Conservation (phyloP, 2,888 invertebrate genomes). For the Acrobasis repandana region DNA sequence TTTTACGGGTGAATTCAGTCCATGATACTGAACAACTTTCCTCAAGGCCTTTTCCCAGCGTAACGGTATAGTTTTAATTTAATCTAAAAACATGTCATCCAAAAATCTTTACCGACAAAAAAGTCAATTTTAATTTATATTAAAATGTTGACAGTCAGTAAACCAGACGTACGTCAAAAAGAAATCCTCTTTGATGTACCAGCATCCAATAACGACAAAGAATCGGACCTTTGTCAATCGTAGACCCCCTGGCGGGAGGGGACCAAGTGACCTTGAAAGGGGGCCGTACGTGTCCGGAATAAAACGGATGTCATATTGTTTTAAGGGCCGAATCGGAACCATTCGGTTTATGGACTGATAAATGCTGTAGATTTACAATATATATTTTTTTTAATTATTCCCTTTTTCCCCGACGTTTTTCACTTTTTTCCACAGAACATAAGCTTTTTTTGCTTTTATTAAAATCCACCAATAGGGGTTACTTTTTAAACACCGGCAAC, state of each 20-base stretch:
- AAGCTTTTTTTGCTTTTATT: too few species aligned
- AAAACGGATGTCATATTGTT: neutral
- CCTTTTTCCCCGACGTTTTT: neutral
- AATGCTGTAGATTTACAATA: neutral
- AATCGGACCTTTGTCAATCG: constrained; percentile 1
- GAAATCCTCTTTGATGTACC: neutral
- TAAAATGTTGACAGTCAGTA: neutral
- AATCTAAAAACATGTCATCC: too few species aligned
- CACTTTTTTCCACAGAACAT: too few species aligned
- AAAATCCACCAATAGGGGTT: too few species aligned
- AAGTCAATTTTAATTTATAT: neutral
- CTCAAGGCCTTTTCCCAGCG: too few species aligned
- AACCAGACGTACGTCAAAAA: neutral
- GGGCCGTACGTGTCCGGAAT: neutral
- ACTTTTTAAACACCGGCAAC: too few species aligned
- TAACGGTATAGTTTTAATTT: too few species aligned
- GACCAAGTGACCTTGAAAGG: neutral
- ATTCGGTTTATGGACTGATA: neutral
- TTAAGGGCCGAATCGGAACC: neutral
- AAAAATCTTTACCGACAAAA: too few species aligned
- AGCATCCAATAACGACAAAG: constrained; percentile 1
- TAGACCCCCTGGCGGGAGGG: neutral
- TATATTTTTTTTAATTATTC: neutral
- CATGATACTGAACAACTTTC: too few species aligned
- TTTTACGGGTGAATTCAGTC: too few species aligned